Base-by-base conservation (phyloP, 2,888 invertebrate species). In the Punctoribates punctum region DNA sequence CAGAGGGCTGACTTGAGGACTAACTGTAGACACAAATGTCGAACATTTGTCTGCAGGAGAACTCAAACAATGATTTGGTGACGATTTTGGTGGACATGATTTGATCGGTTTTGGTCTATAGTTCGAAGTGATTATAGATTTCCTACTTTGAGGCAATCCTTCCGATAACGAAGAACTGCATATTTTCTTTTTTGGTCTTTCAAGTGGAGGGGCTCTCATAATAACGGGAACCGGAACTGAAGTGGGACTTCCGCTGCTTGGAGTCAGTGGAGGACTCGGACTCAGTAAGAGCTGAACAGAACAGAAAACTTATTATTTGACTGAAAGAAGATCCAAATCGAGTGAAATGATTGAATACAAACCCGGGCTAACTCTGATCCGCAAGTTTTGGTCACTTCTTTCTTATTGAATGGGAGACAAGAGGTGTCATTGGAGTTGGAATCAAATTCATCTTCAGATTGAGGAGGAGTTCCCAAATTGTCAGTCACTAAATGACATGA, bases 381-480 rank as follows among this genome's bases (percentile, higher is more conserved):
- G 20, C 20, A 27, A 13, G 34, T 65, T 13, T 65, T 65, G 17
- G 4, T 27, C 5, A 65, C 65, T 17, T 65, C 27, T 34, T 34
- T 29, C 27, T 34, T 27, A 34, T n/a, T 20, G 15, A 13, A 29
- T 6, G 34, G 34, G 3, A 65, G 27, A 17, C 11, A 65, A 27
- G 17, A 34, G 29, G 5, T 25, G 27, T 65, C 65, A n/a, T 29
- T 29, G 15, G 29, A n/a, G 20, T 65, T 65, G 65, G 34, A 17
- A 38, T 84, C 80, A 77, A 85, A 84, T 85, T 93, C 93, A 0
- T 91, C 91, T 83, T 94, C 93, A 0, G 93, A 93, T 25, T 92
- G 91, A 83, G 93, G 92, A 0, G 93, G 93, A 3, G 93, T 93
- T 76, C 91, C 88, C 80, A 87, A 84, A 75, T 86, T 81, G 75